Conservation (phyloP, 2,888 invertebrate genomes). For the Drosophila dives region DNA sequence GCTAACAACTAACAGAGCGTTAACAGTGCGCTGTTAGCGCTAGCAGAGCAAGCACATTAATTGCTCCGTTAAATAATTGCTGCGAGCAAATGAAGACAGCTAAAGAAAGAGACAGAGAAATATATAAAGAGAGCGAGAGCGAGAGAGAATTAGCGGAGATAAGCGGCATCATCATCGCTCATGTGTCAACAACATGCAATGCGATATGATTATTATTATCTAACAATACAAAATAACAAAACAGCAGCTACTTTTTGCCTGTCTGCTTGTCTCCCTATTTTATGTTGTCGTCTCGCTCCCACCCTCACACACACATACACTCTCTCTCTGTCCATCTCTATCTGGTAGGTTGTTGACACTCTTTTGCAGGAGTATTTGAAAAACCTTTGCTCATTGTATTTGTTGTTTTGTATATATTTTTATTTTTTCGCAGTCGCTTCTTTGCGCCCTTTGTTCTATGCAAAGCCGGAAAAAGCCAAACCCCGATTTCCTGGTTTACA, state of each 20-base stretch:
- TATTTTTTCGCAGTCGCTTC: slow-evolving; percentile 55
- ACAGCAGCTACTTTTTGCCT: slow-evolving; percentile 74
- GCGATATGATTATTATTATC: slow-evolving; percentile 80
- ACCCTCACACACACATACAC: slow-evolving; percentile 10
- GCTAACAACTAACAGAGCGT: slow-evolving; percentile 18
- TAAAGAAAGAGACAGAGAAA: neutral
- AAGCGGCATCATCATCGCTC: slow-evolving; percentile 76
- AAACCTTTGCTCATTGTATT: slow-evolving; percentile 63
- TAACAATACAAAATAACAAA: slow-evolving; percentile 75
- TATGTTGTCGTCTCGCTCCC: neutral
- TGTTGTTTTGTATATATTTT: slow-evolving; percentile 57
- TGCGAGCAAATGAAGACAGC: slow-evolving; percentile 13
- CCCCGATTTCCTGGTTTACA: slow-evolving; percentile 80
- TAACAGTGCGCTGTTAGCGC: slow-evolving; percentile 27
- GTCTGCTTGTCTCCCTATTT: slow-evolving; percentile 36
- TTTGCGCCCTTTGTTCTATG: slow-evolving; percentile 61
- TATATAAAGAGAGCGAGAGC: slow-evolving; percentile 1
- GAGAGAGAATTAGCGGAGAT: slow-evolving; percentile 31
- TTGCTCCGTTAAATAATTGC: slow-evolving; percentile 56
- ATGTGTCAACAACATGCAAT: slow-evolving; percentile 80
- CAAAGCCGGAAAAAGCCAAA: slow-evolving; percentile 82
- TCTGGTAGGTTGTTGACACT: slow-evolving; percentile 67
- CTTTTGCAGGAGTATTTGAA: slow-evolving; percentile 51
- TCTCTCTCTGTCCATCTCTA: slow-evolving; percentile 8
- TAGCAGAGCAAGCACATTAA: slow-evolving; percentile 45